Evolutionary conservation across 2,888 invertebrate species (phyloP), one percentile per base, ranked within the genome.

Genomic region (Xiphydria camelus): DNA sequence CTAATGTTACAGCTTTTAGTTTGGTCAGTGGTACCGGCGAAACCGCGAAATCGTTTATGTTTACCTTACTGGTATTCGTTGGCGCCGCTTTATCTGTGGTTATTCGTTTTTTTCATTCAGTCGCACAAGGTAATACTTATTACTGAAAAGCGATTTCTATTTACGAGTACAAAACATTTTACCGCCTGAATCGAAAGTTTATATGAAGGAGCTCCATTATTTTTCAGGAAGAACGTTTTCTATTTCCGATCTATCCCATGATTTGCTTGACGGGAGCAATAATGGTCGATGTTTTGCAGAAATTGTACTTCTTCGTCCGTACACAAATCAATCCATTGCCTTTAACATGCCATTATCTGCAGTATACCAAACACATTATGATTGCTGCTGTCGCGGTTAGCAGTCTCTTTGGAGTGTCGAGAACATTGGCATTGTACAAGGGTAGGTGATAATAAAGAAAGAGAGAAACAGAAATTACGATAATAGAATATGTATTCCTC

Each of bases 181-280:
- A 34, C 19, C 3, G n/a, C n/a, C n/a, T 29, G 4, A 29, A 14
- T 29, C 12, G 29, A 12, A 2, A 14, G 4, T 29, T 20, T 9
- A 18, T 14, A 25, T 10, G 32, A 12, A 4, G 18, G 9, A n/a
- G 21, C 23, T 26, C 19, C 23, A 15, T 19, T 37, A 45, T 52
- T 37, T 65, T 68, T 23, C 63, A 84, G 82, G 86, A 86, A 71
- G 86, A 87, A 75, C 65, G 75, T 50, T 96, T 96, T 79, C 78
- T 99, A 35, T 99, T 92, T 75, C 98, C 99, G 0, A 83, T 95
- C 6, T 99, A 97, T 79, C 95, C 95, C 7, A 79, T 96, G 78
- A 84, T 97, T 43, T 89, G 93, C 56, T 78, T 94, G 14, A 83
- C 86, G 39, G 91, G 89, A 0, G 90, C 91, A 4, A 84, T 92